Conservation (phyloP, 2,113 vertebrate genomes). For the Speoplatyrhinus poulsoni region DNA sequence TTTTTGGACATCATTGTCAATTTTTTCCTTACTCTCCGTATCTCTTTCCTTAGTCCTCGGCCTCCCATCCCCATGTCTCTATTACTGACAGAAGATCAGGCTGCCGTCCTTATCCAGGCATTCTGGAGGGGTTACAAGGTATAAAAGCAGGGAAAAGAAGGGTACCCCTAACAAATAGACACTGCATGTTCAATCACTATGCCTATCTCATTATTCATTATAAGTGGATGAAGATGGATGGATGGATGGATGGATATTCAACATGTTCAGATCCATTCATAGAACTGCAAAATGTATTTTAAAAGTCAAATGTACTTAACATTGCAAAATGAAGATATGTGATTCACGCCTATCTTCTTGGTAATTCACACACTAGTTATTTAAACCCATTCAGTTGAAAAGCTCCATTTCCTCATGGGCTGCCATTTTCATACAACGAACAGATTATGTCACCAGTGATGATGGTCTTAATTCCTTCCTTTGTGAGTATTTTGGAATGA, state of each 20-base stretch:
- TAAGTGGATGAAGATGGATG: too few species aligned
- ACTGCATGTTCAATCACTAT: too few species aligned
- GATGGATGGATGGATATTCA: too few species aligned
- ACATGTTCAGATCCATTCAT: too few species aligned
- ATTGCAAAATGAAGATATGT: too few species aligned
- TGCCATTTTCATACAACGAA: constrained; percentile 57
- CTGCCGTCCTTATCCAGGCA: constrained; percentile 83
- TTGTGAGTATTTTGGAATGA: constrained; percentile 45
- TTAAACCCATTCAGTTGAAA: constrained; percentile 50
- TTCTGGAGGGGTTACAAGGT: constrained; percentile 95
- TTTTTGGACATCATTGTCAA: not conserved
- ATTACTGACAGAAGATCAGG: constrained; percentile 80
- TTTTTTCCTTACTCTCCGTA: not conserved
- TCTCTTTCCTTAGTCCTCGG: constrained; percentile 78
- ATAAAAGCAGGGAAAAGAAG: constrained; percentile 31
- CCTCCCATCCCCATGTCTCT: constrained; percentile 81
- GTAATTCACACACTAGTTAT: constrained; percentile 24
- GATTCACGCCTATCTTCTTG: too few species aligned
- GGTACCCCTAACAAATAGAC: not conserved
- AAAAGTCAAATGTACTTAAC: too few species aligned
- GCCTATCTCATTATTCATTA: too few species aligned
- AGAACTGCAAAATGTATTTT: too few species aligned
- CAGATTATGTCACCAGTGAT: constrained; percentile 64
- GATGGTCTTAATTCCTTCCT: constrained; percentile 51
- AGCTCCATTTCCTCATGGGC: constrained; percentile 30